phyloP scores from a whole-genome alignment of 2,888 invertebrate species.

The Troides helena region DNA sequence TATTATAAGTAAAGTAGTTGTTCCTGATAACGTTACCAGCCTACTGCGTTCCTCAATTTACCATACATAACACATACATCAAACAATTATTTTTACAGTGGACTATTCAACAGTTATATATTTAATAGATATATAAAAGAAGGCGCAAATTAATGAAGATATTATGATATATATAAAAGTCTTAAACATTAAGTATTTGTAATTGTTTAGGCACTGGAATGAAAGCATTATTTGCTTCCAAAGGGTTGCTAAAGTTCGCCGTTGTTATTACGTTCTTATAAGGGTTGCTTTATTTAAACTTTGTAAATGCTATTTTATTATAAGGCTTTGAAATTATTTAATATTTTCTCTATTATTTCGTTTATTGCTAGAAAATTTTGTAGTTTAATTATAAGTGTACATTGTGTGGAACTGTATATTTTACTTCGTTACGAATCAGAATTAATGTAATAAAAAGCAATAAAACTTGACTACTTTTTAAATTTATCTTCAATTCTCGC shows the following conservation, averaged over 20 bases:
- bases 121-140: no score
- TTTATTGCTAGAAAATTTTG: not conserved
- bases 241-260: not conserved
- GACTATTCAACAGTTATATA: no score
- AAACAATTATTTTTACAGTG: no score
- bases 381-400: not conserved
- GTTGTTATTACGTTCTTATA: slow-evolving; percentile 1
- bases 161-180: not conserved
- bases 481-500: no score
- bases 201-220: not conserved
- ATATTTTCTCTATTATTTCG: not conserved
- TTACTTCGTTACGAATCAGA: not conserved
- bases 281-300: not conserved
- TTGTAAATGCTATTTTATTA: not conserved
- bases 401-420: not conserved
- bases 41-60: no score
- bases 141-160: no score
- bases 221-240: not conserved
- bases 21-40: no score
- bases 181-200: not conserved
- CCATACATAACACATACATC: no score
- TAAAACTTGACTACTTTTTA: no score
- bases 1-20: no score
- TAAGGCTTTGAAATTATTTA: not conserved
- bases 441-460: not conserved